Percentiles rank a stretch among this genome's conserved stretches.
Conservation (phyloP, 2,888 invertebrate species). For the Scaptomyza parva region DNA sequence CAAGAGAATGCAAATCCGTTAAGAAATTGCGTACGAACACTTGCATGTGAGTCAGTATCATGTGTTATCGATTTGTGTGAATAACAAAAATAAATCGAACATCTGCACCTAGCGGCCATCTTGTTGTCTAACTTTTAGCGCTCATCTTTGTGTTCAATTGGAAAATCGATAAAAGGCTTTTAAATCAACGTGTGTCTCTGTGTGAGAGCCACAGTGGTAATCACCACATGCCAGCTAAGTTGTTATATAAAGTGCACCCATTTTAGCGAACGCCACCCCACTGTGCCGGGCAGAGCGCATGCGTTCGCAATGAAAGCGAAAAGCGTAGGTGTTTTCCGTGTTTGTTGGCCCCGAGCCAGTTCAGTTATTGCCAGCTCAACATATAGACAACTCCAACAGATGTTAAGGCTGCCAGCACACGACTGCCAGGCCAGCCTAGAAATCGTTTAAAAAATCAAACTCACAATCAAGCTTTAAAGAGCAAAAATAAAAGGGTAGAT, state of each 20-base stretch:
- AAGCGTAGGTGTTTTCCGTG: slow-evolving; percentile 65
- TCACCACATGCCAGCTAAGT: too few relatives aligned
- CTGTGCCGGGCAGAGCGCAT: slow-evolving; percentile 58
- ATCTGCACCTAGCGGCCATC: slow-evolving; percentile 2
- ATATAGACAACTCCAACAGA: slow-evolving; percentile 77
- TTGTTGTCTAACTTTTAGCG: slow-evolving; percentile 46
- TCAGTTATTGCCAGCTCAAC: slow-evolving; percentile 72
- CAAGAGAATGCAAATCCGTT: background rate
- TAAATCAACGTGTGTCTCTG: slow-evolving; percentile 27
- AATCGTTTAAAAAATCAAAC: slow-evolving; percentile 40
- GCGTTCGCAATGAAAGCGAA: slow-evolving; percentile 72
- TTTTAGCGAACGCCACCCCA: slow-evolving; percentile 24
- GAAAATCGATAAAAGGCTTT: slow-evolving; percentile 67
- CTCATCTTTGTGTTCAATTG: slow-evolving; percentile 33
- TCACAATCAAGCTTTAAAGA: slow-evolving; percentile 4
- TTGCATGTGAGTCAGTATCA: slow-evolving; percentile 1
- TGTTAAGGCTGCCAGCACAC: slow-evolving; percentile 52
- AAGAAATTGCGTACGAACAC: background rate
- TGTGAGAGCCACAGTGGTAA: slow-evolving; percentile 51
- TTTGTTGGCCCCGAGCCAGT: slow-evolving; percentile 57
- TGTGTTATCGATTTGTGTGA: slow-evolving; percentile 33
- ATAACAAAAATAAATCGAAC: slow-evolving; percentile 16
- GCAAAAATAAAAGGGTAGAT: background rate
- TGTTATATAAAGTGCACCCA: slow-evolving; percentile 6
- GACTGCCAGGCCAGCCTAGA: slow-evolving; percentile 28